Percentiles rank a stretch among this genome's conserved stretches.
Conservation (phyloP, 2,888 invertebrate species). For the Tenodera sinensis region DNA sequence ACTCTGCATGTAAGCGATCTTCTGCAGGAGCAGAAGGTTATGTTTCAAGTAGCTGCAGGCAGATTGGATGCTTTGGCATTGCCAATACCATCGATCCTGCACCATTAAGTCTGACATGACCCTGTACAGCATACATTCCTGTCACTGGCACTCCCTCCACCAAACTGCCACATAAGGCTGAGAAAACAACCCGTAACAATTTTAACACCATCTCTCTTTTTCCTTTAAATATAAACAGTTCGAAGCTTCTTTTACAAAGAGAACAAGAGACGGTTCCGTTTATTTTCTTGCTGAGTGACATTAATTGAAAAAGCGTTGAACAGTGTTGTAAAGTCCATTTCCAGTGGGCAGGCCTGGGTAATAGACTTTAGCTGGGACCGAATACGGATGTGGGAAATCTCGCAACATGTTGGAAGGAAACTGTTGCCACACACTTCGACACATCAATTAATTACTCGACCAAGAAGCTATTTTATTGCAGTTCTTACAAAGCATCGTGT, state of each 20-base stretch:
- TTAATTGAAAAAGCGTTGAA: conserved; percentile 13
- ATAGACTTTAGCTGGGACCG: not conserved
- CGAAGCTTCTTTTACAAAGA: not conserved
- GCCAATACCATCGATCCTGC: not conserved
- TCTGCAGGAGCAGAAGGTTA: not conserved
- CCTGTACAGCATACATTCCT: not conserved
- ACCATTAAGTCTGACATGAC: not conserved
- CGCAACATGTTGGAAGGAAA: not conserved
- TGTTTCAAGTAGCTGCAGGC: not conserved
- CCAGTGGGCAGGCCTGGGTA: not conserved
- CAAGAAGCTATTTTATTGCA: not conserved
- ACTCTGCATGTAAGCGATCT: not conserved
- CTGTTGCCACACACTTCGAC: not conserved
- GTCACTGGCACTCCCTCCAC: not conserved
- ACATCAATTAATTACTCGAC: not conserved
- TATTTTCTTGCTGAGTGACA: not conserved
- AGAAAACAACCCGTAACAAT: not conserved
- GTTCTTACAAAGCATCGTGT: not conserved
- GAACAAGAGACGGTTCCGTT: not conserved
- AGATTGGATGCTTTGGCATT: not conserved
- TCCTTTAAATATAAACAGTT: not conserved
- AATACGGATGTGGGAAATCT: not conserved
- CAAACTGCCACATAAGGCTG: not conserved
- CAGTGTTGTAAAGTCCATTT: not conserved
- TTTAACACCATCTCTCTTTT: not conserved